Base-by-base conservation (phyloP, 37 sponge, comb jelly and placozoan species). In the Halichondria panicea region DNA sequence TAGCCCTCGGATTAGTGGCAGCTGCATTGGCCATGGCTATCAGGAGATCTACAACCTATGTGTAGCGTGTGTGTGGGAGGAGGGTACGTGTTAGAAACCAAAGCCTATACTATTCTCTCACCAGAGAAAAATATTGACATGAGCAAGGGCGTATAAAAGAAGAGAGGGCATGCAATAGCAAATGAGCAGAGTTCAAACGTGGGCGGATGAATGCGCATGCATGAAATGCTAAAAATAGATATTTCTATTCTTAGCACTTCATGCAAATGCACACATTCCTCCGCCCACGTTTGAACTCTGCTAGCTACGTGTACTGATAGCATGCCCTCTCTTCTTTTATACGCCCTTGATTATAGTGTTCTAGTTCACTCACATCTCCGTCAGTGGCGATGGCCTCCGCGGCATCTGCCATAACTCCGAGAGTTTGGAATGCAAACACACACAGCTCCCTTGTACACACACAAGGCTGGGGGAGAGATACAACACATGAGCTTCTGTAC, bases 361-460 rank as follows among this genome's bases (percentile, higher is more conserved):
- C 40, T 37, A 25, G 8, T 30, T 13, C 1, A 63, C 89, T 66
- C 38, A 84, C 91, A 70, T 85, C 77, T 33, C 75, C 73, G 57
- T 84, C 89, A 30, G 86, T 84, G 4, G 93, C 88, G 37, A 92
- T 77, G 15, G 76, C 75, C 12, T 92, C 93, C 19, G 93, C 93
- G 42, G 81, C 89, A 71, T 92, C 93, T 42, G 89, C 85, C 93
- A 92, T 92, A 13, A 92, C 93, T 33, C 89, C 89, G 35, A 92
- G 89, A 19, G 87, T 83, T 66, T 92, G 93, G 55, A 87, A 92
- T 25, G 88, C 89, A 80, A 92, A 92, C 57, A 84, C 81, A 72
- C 93, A 92, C 52, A 92, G 77, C 27, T 88, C 89, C 37, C 93
- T 60, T 18, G 86, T 74, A 55, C 93, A 92, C 33, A 92, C 93